Percentiles rank a stretch among this genome's conserved stretches.
Evolutionary conservation across 2,888 invertebrate species (phyloP).

Genomic region (Plebejus anna): DNA sequence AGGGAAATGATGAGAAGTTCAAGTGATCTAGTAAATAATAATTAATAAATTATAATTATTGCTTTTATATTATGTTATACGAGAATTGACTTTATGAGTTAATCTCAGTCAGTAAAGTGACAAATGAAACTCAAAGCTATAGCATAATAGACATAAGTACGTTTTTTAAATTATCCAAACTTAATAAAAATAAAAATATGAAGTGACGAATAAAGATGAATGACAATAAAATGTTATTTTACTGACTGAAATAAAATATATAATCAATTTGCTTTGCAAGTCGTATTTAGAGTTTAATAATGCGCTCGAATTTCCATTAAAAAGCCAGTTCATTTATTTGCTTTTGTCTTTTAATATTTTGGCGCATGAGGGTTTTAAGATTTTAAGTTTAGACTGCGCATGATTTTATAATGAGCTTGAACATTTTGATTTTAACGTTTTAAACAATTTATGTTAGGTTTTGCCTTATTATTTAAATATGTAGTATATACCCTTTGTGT

Average conservation of each 20-base stretch:
- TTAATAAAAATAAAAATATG: too few species aligned
- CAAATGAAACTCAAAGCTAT: neutral
- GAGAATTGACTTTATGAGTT: neutral
- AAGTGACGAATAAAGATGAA: too few species aligned
- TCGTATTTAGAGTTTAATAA: neutral
- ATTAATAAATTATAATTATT: too few species aligned
- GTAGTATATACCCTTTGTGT: neutral
- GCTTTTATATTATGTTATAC: neutral
- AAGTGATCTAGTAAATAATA: too few species aligned
- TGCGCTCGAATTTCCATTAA: neutral
- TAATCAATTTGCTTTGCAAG: neutral
- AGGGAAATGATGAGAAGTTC: too few species aligned
- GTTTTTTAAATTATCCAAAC: too few species aligned
- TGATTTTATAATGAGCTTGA: neutral
- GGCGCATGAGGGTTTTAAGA: neutral
- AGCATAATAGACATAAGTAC: too few species aligned
- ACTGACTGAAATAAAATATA: neutral
- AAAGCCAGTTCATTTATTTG: neutral
- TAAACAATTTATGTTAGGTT: neutral
- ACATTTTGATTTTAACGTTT: neutral
- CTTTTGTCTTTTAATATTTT: neutral
- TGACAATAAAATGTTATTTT: neutral
- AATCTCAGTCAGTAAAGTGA: neutral
- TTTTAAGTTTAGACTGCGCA: neutral
- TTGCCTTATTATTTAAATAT: neutral